These are phyloP conservation scores for Heliothis subflexa DNA, from an alignment of 1,140 invertebrate species.

Conservation along the genomic window DNA sequence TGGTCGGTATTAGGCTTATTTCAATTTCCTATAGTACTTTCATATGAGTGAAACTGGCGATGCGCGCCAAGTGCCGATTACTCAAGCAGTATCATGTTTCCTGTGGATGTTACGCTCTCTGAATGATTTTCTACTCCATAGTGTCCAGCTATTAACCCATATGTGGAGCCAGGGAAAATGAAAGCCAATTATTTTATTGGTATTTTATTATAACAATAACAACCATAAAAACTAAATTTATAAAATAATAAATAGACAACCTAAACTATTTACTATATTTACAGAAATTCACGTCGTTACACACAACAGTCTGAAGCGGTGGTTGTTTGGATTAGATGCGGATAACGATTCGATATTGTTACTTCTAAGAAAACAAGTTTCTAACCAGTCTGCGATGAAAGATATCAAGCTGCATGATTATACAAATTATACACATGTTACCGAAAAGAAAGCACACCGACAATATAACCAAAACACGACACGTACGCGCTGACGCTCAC, in stretches of 20 bases:
- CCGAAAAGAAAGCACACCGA: constrained; percentile 64
- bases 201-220: constrained; percentile 75
- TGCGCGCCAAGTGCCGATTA: constrained; percentile 62
- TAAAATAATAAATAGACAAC: constrained; percentile 80
- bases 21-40: constrained; percentile 68
- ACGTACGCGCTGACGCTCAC: constrained; percentile 45
- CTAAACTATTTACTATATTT: constrained; percentile 74
- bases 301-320: constrained; percentile 50
- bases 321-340: constrained; percentile 34
- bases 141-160: background rate
- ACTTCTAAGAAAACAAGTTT: constrained; percentile 55
- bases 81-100: constrained; percentile 63
- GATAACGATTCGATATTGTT: constrained; percentile 39
- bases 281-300: constrained; percentile 76
- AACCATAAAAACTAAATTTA: constrained; percentile 62
- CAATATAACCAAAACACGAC: constrained; percentile 54
- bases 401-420: constrained; percentile 55
- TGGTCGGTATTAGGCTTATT: constrained; percentile 39
- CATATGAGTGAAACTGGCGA: constrained; percentile 72
- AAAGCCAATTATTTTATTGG: constrained; percentile 52
- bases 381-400: constrained; percentile 51
- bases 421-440: constrained; percentile 40
- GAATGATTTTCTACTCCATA: constrained; percentile 36
- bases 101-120: constrained; percentile 45
- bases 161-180: constrained; percentile 4